phyloP scores from a whole-genome alignment of 2,797 vertebrate species.

The Bucorvus abyssinicus region DNA sequence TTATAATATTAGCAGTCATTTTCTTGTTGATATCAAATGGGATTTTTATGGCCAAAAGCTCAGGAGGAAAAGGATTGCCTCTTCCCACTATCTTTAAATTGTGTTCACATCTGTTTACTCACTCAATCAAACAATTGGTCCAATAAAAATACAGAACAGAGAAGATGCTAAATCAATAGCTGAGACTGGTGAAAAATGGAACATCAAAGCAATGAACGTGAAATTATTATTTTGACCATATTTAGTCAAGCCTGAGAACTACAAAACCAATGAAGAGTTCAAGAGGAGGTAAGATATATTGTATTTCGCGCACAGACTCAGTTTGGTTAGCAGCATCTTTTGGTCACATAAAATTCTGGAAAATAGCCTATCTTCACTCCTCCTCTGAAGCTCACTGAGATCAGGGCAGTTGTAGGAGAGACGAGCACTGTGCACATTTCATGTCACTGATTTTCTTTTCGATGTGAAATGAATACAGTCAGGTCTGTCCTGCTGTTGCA shows the following conservation, averaged over 20 bases:
- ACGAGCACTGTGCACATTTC: neutral
- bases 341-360: neutral
- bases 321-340: neutral
- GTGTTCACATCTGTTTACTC: neutral
- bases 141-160: neutral
- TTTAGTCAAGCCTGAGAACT: neutral
- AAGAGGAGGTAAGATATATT: neutral
- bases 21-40: neutral
- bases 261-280: neutral
- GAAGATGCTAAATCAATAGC: neutral
- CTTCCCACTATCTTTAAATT: neutral
- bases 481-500: neutral
- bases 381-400: neutral
- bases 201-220: neutral
- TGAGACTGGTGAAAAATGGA: neutral
- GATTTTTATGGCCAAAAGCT: slow-evolving; percentile 15
- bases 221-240: neutral
- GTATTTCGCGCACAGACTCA: neutral
- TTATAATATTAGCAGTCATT: neutral
- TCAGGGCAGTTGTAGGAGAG: neutral
- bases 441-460: neutral
- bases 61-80: neutral
- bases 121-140: neutral
- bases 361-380: neutral
- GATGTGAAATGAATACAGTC: neutral